Percentiles rank a stretch among this genome's conserved stretches.
phyloP scores from a whole-genome alignment of 2,888 invertebrate species.

The Odontocerum albicorne region DNA sequence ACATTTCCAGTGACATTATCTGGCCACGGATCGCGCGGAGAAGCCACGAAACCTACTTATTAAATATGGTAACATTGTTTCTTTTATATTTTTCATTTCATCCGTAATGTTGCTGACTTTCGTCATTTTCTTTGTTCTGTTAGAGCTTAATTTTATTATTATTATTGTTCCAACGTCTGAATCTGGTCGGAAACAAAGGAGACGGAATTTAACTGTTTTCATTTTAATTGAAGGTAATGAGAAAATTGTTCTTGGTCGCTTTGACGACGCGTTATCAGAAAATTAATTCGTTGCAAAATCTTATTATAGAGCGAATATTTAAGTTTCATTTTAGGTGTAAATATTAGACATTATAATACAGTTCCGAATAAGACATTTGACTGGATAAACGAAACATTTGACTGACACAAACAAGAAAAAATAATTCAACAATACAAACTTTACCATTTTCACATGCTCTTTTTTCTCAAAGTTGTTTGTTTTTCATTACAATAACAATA shows the following conservation, averaged over 20 bases:
- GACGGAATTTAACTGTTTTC: conserved; percentile 33
- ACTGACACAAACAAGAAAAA: too few relatives aligned
- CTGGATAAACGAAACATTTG: too few relatives aligned
- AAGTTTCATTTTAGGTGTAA: too few relatives aligned
- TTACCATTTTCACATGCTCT: too few relatives aligned
- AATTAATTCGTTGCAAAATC: conserved; percentile 19
- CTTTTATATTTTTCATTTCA: conserved; percentile 13
- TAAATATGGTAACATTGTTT: conserved; percentile 20
- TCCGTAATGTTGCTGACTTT: conserved; percentile 24
- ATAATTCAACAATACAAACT: too few relatives aligned
- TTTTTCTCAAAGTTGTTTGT: too few relatives aligned
- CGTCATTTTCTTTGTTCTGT: conserved; percentile 26
- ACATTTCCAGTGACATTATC: conserved; percentile 25
- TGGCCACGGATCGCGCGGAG: conserved; percentile 13
- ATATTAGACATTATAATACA: too few relatives aligned
- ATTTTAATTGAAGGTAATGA: conserved; percentile 35
- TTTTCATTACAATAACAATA: too few relatives aligned
- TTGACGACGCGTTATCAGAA: conserved; percentile 27
- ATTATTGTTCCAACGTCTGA: conserved; percentile 24
- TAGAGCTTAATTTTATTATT: conserved; percentile 25
- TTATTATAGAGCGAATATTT: conserved; percentile 9
- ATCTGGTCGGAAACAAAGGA: conserved; percentile 33
- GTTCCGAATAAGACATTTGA: too few relatives aligned
- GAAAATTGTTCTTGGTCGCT: conserved; percentile 32
- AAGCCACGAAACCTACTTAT: conserved; percentile 23